Base-by-base conservation (phyloP, 2,113 vertebrate genomes). In the Oreocharis arfaki region DNA sequence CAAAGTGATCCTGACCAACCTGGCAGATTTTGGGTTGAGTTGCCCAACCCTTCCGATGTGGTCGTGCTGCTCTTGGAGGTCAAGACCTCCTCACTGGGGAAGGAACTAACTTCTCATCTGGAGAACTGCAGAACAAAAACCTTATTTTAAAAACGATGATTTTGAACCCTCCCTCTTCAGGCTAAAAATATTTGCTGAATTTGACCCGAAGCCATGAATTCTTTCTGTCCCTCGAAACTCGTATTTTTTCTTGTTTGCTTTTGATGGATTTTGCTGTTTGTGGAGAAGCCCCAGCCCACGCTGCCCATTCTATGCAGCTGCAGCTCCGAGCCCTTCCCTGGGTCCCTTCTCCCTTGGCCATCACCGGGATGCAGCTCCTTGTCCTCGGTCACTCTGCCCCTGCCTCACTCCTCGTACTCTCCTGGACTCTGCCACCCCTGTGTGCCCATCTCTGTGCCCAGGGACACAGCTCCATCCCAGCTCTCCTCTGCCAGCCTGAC, bases 111-210 rank as follows among this genome's bases (percentile, higher is more conserved):
- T 83, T 73, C 63, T 77, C 52, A 19, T 39, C 33, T 17, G 35
- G 76, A 77, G 42, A 71, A 41, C 0, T 39, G 82, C 81, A 55
- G 49, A 80, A 46, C 21, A 57, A 65, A 87, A 81, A 65, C 14
- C 60, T 59, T 33, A 47, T 81, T 85, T 69, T 59, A 14, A 64
- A 74, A 90, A 44, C 13, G 47, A 39, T 88, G 47, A 3, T 70
- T 87, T 70, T 5, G 44, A 93, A 41, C 87, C 89, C 77, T 89
- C 84, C 87, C 64, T 93, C 64, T 70, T 90, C 64, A 52, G 87
- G 76, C 94, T 95, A 93, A 96, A 95, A 95, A 87, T 95, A 95
- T 93, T 90, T 78, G 49, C 89, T 95, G 86, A 24, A 49, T 92
- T 95, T 96, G 96, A 90, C 86, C 47, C 11, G 8, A 44, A 89